phyloP scores from a whole-genome alignment of 2,797 vertebrate species.

The Orestias chungarensis region DNA sequence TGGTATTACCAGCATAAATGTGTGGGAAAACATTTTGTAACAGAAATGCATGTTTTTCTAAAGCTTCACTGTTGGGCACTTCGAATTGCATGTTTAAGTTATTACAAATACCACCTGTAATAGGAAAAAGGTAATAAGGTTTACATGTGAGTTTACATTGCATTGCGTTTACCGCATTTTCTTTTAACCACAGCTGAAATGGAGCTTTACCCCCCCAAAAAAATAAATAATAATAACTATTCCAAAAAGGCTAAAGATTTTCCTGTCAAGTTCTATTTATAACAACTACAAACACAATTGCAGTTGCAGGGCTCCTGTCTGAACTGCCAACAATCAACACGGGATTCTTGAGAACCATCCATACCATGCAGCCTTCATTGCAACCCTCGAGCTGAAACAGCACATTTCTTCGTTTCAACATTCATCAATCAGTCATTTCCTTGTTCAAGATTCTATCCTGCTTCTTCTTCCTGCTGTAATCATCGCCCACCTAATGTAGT shows the following conservation, averaged over 20 bases:
- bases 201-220: conserved; percentile 9
- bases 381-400: conserved; percentile 7
- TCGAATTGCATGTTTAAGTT: not conserved
- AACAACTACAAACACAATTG: conserved; percentile 4
- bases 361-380: conserved; percentile 6
- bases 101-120: no score
- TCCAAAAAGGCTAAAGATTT: conserved; percentile 28
- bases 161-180: not conserved
- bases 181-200: conserved; percentile 8
- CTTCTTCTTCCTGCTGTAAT: conserved; percentile 40
- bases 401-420: conserved; percentile 24
- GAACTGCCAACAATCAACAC: conserved; percentile 22
- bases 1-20: not conserved
- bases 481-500: conserved; percentile 27
- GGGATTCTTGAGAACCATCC: conserved; percentile 32
- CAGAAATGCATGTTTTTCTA: no score
- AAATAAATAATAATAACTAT: conserved; percentile 5
- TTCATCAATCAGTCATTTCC: conserved; percentile 34
- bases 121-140: no score
- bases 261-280: conserved; percentile 39
- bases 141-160: no score
- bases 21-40: not conserved
- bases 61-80: not conserved
- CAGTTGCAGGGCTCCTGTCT: conserved; percentile 28
- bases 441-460: conserved; percentile 13